phyloP scores from a whole-genome alignment of 30 jellyfish, hydroid and myxozoan genomes.

The Rhopilema esculentum region DNA sequence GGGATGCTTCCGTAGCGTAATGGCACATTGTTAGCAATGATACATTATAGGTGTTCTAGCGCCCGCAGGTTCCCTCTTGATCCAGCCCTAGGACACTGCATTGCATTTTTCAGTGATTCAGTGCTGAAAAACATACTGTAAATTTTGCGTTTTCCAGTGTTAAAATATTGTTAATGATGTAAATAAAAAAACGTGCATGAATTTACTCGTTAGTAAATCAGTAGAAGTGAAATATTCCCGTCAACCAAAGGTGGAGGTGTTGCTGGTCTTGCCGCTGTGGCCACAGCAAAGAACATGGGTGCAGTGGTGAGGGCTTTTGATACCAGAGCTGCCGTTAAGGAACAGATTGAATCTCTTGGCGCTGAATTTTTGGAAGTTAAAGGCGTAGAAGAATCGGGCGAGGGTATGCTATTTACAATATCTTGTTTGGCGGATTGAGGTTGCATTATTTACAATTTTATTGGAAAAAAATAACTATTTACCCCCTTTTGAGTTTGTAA shows the following conservation, averaged over 20 bases:
- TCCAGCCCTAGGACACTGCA: no score
- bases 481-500: no score
- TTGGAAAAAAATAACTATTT: neutral
- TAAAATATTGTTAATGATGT: no score
- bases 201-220: no score
- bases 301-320: conserved; percentile 96
- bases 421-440: neutral
- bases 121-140: no score
- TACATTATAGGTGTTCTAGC: neutral
- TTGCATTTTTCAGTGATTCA: no score
- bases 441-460: neutral
- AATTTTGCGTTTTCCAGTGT: no score
- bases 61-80: no score
- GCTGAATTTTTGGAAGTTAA: conserved; percentile 94
- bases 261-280: conserved; percentile 94
- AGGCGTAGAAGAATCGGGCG: conserved; percentile 89
- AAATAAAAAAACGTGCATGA: no score
- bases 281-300: conserved; percentile 96
- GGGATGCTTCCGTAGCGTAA: no score
- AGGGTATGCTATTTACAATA: conserved; percentile 53
- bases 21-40: neutral
- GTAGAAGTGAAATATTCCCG: neutral
- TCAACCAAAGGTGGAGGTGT: conserved; percentile 85
- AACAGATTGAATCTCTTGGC: conserved; percentile 92
- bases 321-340: conserved; percentile 94